A percentile compares a stretch with the other conserved stretches of the same genome.
These are phyloP conservation scores for Ectropis grisescens DNA, from an alignment of 1,140 invertebrate species.

Conservation along the genomic window DNA sequence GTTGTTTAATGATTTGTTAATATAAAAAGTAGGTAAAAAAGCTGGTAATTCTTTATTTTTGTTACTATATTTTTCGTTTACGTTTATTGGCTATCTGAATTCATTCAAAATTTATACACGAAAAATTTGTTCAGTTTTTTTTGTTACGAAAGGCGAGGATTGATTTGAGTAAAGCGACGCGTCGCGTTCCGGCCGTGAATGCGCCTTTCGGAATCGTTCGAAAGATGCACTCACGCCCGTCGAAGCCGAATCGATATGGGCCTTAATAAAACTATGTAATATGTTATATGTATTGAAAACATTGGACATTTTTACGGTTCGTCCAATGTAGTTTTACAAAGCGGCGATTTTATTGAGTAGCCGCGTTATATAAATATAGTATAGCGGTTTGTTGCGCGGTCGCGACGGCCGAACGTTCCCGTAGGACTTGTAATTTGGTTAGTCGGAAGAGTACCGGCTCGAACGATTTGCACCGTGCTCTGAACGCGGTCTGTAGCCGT, in stretches of 20 bases:
- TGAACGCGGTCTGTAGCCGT: too few species aligned
- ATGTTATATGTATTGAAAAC: too few species aligned
- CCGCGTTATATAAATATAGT: slow-evolving; percentile 46
- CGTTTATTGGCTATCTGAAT: slow-evolving; percentile 39
- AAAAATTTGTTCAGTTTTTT: slow-evolving; percentile 41
- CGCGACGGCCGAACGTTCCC: slow-evolving; percentile 1
- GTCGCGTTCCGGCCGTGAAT: slow-evolving; percentile 7
- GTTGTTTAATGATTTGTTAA: slow-evolving; percentile 59
- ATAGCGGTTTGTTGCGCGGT: slow-evolving; percentile 13
- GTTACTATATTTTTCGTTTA: slow-evolving; percentile 46
- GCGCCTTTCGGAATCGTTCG: slow-evolving; percentile 8
- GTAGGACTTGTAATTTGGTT: too few species aligned
- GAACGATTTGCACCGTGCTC: too few species aligned
- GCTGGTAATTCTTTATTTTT: slow-evolving; percentile 51
- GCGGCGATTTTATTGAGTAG: slow-evolving; percentile 63
- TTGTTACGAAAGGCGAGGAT: slow-evolving; percentile 18
- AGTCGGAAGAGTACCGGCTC: too few species aligned
- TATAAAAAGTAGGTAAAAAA: slow-evolving; percentile 45
- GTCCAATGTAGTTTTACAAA: slow-evolving; percentile 49
- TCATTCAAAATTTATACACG: slow-evolving; percentile 38
- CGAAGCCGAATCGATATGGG: slow-evolving; percentile 1
- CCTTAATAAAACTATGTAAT: too few species aligned
- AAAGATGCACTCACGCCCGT: slow-evolving; percentile 6
- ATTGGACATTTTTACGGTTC: slow-evolving; percentile 33
- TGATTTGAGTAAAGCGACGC: slow-evolving; percentile 7